Evolutionary conservation across 2,113 vertebrate species (phyloP), one percentile per base, ranked within the genome.

Genomic region (Neofelis nebulosa): DNA sequence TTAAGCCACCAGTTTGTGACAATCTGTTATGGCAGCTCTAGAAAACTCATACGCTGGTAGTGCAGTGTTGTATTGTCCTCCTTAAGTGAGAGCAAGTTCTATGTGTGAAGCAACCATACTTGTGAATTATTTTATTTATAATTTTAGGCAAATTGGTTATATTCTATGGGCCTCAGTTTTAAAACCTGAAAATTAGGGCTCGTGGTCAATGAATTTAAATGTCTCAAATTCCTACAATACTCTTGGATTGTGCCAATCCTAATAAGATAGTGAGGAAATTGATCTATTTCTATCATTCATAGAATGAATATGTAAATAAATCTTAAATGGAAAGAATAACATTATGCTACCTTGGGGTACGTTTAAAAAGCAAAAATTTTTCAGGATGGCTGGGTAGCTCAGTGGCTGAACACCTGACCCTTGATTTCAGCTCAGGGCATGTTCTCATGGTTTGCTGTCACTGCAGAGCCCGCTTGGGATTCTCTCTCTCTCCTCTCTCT

Each of bases 251-350:
- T 38, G 25, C 15, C 55, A 74, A 18, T 52, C 36, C 55, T 86
- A 66, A 68, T 68, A 79, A 14, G 11, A 4, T 71, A 19, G 14
- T 63, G 25, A 74, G 48, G 76, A 95, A 76, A 86, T 38, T 55
- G 50, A 50, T 16, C 7, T 86, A 48, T 83, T 57, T 94, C 21
- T 36, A 45, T 71, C 36, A 74, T 61, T 86, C 13, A 29, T 71
- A n/a, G 52, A 79, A 63, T 33, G 31, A 95, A 65, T 92, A 69
- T 84, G 55, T 36, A 95, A 96, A 90, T 92, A 90, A 91, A 84
- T 66, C 14, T 23, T 38, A 95, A 31, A 27, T 90, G 41, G 50
- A 91, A 89, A 52, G 83, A 71, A 61, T 76, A 74, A 23, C 11
- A 74, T 90, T 87, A 90, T 83, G 45, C 15, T 71, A 79, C 48